Conservation (phyloP, 2,888 invertebrate species). For the Therioaphis trifolii region DNA sequence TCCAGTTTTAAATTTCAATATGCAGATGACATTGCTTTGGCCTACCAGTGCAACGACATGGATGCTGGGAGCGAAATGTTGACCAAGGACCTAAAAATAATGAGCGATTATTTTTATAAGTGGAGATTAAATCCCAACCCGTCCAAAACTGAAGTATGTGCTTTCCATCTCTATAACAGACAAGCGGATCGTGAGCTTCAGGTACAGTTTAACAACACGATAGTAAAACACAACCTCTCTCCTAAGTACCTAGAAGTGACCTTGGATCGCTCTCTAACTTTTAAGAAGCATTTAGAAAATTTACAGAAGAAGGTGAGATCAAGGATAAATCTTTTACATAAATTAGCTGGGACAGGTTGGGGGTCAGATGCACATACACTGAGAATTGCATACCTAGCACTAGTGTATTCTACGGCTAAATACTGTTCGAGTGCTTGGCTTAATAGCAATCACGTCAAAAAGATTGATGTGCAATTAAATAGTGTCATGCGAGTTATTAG, state of each 20-base stretch:
- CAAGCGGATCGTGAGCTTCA: not conserved
- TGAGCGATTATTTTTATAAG: not conserved
- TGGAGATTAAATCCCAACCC: constrained; percentile 3
- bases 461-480: constrained; percentile 5
- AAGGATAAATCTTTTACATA: constrained; percentile 8
- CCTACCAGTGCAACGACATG: not conserved
- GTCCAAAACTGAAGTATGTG: constrained; percentile 4
- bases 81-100: too few relatives aligned
- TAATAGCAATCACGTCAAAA: not conserved
- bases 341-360: too few relatives aligned
- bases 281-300: constrained; percentile 16
- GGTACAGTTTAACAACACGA: not conserved
- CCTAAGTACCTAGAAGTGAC: constrained; percentile 62
- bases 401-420: constrained; percentile 6
- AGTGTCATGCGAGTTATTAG: constrained; percentile 14
- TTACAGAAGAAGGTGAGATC: constrained; percentile 23
- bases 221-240: not conserved
- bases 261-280: constrained; percentile 46
- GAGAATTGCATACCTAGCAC: constrained; percentile 52
- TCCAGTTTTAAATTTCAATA: not conserved
- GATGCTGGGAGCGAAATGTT: not conserved
- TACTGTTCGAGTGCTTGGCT: constrained; percentile 1
- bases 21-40: not conserved
- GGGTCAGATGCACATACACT: constrained; percentile 56
- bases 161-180: constrained; percentile 23